Evolutionary conservation across 2,113 vertebrate genomes (phyloP), one percentile per base, ranked within the genome.

Genomic region (Paracanthobrama guichenoti): DNA sequence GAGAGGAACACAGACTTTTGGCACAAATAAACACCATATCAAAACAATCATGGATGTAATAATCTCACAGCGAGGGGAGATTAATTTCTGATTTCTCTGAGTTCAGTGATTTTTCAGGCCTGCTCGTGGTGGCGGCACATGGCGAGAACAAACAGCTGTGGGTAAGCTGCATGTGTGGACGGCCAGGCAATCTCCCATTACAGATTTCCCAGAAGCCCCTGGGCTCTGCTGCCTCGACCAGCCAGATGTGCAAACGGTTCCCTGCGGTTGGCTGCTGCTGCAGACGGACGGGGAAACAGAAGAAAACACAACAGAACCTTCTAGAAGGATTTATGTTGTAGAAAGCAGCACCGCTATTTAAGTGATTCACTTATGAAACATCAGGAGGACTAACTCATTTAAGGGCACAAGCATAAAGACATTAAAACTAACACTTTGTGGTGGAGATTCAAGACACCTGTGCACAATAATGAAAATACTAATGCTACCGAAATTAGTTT

Each of bases 171-270:
- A 39, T 46, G 55, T 9, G n/a, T 10, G 35, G 35, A 79, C 3
- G 42, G 57, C 55, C 77, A 44, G 77, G 60, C 62, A 50, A 67
- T 50, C 79, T 81, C 79, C 69, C 35, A 26, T 76, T 46, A 50
- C 59, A 57, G 28, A 85, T 73, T 67, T 84, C 82, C 81, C 75
- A 72, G 66, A 84, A 88, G 86, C 79, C 88, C 69, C 84, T 64
- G 81, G 90, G 89, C 53, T 77, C 46, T 20, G 28, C 66, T 24
- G 79, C 83, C 81, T 8, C 22, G 77, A 46, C 81, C 80, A 64
- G 87, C 87, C 91, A 91, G 90, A 91, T 91, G 89, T 91, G 88
- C 85, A 60, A 87, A 87, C 82, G 85, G 42, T 86, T 88, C 79
- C 46, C 69, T 76, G 44, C 59, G 79, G 64, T 55, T 64, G 59